Percentiles rank a stretch among this genome's conserved stretches.
These are phyloP conservation scores for Dinomys branickii DNA, from an alignment of 2,113 vertebrate species.

Conservation along the genomic window DNA sequence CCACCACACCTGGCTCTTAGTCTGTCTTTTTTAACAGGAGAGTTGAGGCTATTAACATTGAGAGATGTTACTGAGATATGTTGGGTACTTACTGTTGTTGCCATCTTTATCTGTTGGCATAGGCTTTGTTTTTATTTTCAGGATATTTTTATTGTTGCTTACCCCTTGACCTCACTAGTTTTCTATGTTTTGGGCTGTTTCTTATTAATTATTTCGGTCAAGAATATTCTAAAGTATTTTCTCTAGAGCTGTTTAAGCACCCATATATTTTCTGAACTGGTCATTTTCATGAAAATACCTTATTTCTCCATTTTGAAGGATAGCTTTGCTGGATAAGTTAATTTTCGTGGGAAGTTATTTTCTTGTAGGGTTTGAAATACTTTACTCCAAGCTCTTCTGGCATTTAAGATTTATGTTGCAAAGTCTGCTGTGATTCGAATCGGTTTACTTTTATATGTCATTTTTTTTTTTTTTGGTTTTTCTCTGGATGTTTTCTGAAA, in stretches of 20 bases:
- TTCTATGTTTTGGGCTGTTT: neutral
- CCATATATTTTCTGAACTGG: neutral
- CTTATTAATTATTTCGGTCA: neutral
- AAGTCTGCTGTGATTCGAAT: neutral
- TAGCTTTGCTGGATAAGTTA: neutral
- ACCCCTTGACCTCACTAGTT: neutral
- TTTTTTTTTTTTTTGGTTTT: neutral
- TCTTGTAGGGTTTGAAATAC: neutral
- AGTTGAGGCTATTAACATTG: neutral
- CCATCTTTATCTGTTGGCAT: neutral
- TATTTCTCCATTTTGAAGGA: neutral
- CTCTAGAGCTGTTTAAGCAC: neutral
- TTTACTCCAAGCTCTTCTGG: neutral
- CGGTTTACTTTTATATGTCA: neutral
- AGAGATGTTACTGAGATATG: neutral
- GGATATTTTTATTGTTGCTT: neutral
- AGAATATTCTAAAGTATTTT: neutral
- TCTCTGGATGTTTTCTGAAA: neutral
- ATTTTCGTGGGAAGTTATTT: neutral
- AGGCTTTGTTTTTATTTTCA: neutral
- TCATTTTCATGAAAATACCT: neutral
- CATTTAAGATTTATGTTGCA: neutral
- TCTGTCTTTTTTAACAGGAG: neutral
- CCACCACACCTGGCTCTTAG: neutral
- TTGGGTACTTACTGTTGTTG: neutral